A percentile compares a stretch with the other conserved stretches of the same genome.
These are phyloP conservation scores for Chouioia cunea DNA, from an alignment of 2,888 invertebrate species.

Conservation along the genomic window DNA sequence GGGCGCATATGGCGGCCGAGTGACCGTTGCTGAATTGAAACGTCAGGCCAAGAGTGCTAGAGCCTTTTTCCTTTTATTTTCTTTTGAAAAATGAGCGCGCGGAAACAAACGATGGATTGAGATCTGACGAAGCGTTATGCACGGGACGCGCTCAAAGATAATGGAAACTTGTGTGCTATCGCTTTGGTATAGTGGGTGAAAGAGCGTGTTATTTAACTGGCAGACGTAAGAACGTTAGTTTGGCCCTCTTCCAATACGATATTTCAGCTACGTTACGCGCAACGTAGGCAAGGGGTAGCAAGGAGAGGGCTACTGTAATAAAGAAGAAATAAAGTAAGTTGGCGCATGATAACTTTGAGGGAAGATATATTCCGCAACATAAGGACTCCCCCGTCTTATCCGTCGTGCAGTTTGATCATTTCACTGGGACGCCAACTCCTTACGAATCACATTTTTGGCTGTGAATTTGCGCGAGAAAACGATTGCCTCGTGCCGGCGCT, in stretches of 20 bases:
- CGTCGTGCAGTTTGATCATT: neutral
- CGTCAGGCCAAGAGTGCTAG: no score
- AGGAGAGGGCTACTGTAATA: no score
- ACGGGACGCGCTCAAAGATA: neutral
- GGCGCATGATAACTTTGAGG: neutral
- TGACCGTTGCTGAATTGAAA: no score
- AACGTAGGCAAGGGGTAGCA: neutral
- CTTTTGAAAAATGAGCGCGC: neutral
- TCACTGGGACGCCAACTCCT: neutral
- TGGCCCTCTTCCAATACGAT: neutral
- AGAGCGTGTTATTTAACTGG: neutral
- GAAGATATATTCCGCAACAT: no score
- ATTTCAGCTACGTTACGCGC: conserved; percentile 4
- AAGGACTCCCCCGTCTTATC: no score
- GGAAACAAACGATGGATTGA: conserved; percentile 3
- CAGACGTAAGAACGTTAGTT: neutral
- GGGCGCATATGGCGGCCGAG: no score
- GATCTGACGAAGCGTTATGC: conserved; percentile 7
- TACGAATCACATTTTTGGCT: no score
- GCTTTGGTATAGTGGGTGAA: no score
- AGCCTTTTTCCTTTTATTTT: no score
- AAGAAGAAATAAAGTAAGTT: conserved; percentile 5
- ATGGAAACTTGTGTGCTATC: no score
- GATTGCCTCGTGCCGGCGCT: no score
- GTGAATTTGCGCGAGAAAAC: no score